Evolutionary conservation across 2,888 invertebrate species (phyloP).

Genomic region (Agapostemon virescens): DNA sequence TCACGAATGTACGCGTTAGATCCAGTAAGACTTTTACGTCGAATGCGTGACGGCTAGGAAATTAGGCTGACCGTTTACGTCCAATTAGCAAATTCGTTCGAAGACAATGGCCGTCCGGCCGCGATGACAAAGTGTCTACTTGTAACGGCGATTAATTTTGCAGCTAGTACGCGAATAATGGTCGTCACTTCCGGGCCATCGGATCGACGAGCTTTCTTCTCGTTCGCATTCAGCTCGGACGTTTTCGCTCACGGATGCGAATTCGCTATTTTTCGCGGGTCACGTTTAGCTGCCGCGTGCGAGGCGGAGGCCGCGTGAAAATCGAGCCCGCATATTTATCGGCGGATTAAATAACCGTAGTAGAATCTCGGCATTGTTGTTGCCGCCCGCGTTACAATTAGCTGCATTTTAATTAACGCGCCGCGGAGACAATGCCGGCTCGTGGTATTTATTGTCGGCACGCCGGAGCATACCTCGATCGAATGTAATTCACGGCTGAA

Average conservation of each 20-base stretch:
- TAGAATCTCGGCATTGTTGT: slow-evolving; percentile 44
- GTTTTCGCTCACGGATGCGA: not conserved
- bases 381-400: slow-evolving; percentile 52
- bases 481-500: slow-evolving; percentile 41
- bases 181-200: slow-evolving; percentile 11
- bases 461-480: slow-evolving; percentile 44
- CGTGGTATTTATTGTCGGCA: slow-evolving; percentile 50
- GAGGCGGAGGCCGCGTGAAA: slow-evolving; percentile 10
- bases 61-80: slow-evolving; percentile 5
- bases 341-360: slow-evolving; percentile 49
- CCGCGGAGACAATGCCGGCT: slow-evolving; percentile 49
- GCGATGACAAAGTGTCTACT: not conserved
- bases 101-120: slow-evolving; percentile 2
- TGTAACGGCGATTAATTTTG: not conserved
- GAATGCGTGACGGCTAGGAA: too few species aligned
- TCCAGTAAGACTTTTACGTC: too few species aligned
- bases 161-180: slow-evolving; percentile 7
- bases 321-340: slow-evolving; percentile 41
- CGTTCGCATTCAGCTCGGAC: slow-evolving; percentile 6
- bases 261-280: slow-evolving; percentile 20
- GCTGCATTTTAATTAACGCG: slow-evolving; percentile 61
- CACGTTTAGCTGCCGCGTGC: slow-evolving; percentile 43
- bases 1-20: too few species aligned
- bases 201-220: slow-evolving; percentile 4
- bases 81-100: not conserved